These are phyloP conservation scores for Campylomormyrus tamandua DNA, from an alignment of 2,113 vertebrate genomes.

Conservation along the genomic window DNA sequence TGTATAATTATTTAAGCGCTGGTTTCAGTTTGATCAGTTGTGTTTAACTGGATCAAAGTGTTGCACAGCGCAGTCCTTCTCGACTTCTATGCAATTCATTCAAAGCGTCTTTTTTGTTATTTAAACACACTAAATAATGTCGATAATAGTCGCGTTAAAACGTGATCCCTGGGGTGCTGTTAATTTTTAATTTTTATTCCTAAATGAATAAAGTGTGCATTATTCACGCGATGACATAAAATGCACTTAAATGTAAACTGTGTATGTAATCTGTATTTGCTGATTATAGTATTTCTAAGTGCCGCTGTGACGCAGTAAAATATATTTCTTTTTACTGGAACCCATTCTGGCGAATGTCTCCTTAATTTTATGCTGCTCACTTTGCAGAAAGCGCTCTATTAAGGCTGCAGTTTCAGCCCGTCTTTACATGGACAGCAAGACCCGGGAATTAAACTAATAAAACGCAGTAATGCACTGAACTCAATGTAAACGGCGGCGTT, in stretches of 20 bases:
- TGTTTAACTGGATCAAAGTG: neutral
- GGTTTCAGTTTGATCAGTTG: neutral
- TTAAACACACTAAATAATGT: neutral
- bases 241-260: neutral
- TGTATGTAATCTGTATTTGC: neutral
- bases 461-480: neutral
- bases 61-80: neutral
- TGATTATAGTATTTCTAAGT: neutral
- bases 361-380: neutral
- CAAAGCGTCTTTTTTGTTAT: neutral
- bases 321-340: neutral
- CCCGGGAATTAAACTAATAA: neutral
- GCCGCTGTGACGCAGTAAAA: constrained; percentile 12
- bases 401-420: neutral
- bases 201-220: neutral
- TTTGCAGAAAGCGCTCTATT: neutral
- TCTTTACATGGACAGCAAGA: neutral
- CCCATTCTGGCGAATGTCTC: neutral
- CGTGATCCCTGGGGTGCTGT: neutral
- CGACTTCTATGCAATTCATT: neutral
- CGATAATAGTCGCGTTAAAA: neutral
- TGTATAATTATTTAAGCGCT: neutral
- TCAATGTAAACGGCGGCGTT: neutral
- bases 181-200: neutral
- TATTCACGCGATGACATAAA: neutral